Base-by-base conservation (phyloP, 2,888 invertebrate species). In the Dasysyrphus albostriatus region DNA sequence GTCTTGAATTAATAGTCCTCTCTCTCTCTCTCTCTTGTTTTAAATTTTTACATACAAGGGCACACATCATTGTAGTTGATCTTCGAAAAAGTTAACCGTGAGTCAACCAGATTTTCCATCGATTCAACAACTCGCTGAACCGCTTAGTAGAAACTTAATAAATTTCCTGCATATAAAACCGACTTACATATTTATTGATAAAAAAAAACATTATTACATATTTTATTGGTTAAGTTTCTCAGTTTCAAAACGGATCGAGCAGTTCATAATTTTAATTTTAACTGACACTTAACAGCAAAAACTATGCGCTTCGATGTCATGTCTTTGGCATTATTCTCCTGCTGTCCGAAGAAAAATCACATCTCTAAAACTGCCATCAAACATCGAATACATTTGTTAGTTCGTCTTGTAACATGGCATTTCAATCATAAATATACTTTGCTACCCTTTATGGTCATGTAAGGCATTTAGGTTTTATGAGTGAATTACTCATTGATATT, bases 401-500 rank as follows among this genome's bases (percentile, higher is more conserved):
- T 44, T 44, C 24, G 47, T 47, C 69, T 69, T 44, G 39, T 56
- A 34, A 78, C 61, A 73, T 83, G 69, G 29, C 75, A 61, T 81
- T 54, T 81, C 69, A 76, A 76, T 81, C 65, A 84, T 81, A 84
- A 76, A 84, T 59, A 81, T 67, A 47, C 29, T 49, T 12, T 42
- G 29, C 42, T 54, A 37, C 59, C 67, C 67, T 51, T 69, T 79
- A 70, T 70, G 80, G 61, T 65, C 78, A 79, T 67, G 61, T 65
- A 39, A 70, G 75, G 59, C 83, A 72, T 67, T 61, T 72, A 24
- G 59, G 37, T 54, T 70, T 70, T 42, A 63, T 47, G 79, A 76
- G 72, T 67, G 80, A 67, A 76, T 84, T 59, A 84, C 67, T 76
- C 81, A 84, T 70, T 76, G 81, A 73, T 76, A 76, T 84, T 51